Conservation (phyloP, 2,797 vertebrate species). For the Anabas testudineus region DNA sequence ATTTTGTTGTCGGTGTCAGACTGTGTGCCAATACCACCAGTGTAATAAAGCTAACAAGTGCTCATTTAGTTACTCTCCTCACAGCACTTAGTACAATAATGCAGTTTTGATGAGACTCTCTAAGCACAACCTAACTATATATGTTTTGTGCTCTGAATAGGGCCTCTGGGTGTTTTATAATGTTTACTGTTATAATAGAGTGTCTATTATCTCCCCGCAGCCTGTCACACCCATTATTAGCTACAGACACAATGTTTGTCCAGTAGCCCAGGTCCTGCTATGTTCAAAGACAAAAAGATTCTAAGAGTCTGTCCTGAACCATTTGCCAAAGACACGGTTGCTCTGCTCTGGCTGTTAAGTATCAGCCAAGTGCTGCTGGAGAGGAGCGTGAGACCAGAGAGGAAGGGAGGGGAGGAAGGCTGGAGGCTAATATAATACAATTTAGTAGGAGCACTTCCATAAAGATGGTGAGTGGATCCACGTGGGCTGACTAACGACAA, state of each 20-base stretch:
- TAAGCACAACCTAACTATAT: slow-evolving; percentile 58
- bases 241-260: slow-evolving; percentile 22
- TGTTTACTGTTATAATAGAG: slow-evolving; percentile 41
- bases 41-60: slow-evolving; percentile 71
- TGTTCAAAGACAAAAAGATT: slow-evolving; percentile 5
- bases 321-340: slow-evolving; percentile 9
- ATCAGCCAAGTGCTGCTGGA: slow-evolving; percentile 4
- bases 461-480: slow-evolving; percentile 64
- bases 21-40: slow-evolving; percentile 53
- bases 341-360: slow-evolving; percentile 31
- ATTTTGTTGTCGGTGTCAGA: slow-evolving; percentile 36
- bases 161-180: slow-evolving; percentile 58
- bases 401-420: slow-evolving; percentile 38
- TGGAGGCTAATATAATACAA: slow-evolving; percentile 59
- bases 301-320: slow-evolving; percentile 15
- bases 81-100: slow-evolving; percentile 68
- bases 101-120: slow-evolving; percentile 67
- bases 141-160: slow-evolving; percentile 44
- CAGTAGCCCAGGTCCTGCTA: not conserved
- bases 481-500: slow-evolving; percentile 59
- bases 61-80: slow-evolving; percentile 69
- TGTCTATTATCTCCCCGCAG: slow-evolving; percentile 28
- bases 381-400: slow-evolving; percentile 28
- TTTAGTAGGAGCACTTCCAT: slow-evolving; percentile 61
- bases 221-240: slow-evolving; percentile 37